Evolutionary conservation across 2,113 vertebrate genomes (phyloP), one percentile per base, ranked within the genome.

Genomic region (Caranx melampygus): DNA sequence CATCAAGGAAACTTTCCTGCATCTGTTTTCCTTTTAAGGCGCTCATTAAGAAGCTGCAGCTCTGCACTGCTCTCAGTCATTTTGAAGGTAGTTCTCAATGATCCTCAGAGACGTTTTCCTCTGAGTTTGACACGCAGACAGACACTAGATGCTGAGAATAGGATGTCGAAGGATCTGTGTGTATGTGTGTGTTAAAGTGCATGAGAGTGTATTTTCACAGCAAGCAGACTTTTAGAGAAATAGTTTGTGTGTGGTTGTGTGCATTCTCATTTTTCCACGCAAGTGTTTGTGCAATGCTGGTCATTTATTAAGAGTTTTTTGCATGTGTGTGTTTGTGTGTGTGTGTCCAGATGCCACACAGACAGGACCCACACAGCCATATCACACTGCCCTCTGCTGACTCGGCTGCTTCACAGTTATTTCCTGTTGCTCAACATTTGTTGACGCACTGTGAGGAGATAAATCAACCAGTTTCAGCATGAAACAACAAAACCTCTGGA

Each of bases 371-470:
- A 15, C 20, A 77, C 15, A 8, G 49, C 15, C 78, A 54, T 31
- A 76, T 59, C 54, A 40, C 71, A 51, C 21, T 3, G 35, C 3
- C 35, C 13, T 47, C 42, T 12, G 49, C 37, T 40, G 8, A 66
- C 75, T 42, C 63, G 2, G 20, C 54, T 26, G 52, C 62, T 20
- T 21, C 63, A 44, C n/a, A 45, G 51, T 57, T 49, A 55, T n/a
- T 61, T 70, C 66, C 73, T 65, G 69, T 73, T 67, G 34, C 62
- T 21, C 58, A 55, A 71, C 66, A 37, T 34, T 63, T 37, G 59
- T 20, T 55, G 65, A 70, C 11, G 33, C 26, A 12, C n/a, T 31
- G 65, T n/a, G 61, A 45, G 21, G 20, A 51, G 66, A 72, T 33
- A 79, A 72, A 78, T 52, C 34, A 14, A 26, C 0, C 49, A 21